These are phyloP conservation scores for Aphaenogaster rudis DNA, from an alignment of 1,140 invertebrate species.

Conservation along the genomic window DNA sequence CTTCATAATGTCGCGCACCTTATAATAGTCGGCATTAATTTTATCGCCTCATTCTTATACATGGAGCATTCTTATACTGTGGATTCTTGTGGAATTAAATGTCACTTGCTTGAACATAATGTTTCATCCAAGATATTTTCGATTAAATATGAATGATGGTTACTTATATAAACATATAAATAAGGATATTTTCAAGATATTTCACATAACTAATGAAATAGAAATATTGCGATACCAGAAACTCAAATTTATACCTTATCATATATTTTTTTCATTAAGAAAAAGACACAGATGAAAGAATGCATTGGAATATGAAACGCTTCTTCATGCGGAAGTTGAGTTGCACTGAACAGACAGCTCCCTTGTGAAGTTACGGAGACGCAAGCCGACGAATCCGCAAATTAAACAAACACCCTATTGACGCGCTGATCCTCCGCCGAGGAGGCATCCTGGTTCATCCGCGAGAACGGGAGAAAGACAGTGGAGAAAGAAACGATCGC, in stretches of 20 bases:
- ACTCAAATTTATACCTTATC: background rate
- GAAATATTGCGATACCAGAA: background rate
- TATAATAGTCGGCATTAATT: conserved; percentile 56
- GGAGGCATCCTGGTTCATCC: conserved; percentile 55
- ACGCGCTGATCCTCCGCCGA: conserved; percentile 81
- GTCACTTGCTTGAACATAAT: conserved; percentile 2
- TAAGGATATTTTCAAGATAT: background rate
- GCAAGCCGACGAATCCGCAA: conserved; percentile 77
- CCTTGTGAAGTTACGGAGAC: conserved; percentile 21
- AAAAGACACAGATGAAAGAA: background rate
- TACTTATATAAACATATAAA: background rate
- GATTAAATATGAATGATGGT: background rate
- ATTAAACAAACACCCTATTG: conserved; percentile 85
- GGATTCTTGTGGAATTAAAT: conserved; percentile 27
- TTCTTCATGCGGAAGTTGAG: conserved; percentile 46
- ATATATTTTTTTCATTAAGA: background rate
- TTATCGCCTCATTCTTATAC: conserved; percentile 52
- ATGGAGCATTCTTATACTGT: background rate
- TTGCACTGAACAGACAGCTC: conserved; percentile 37
- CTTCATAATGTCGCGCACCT: conserved; percentile 40
- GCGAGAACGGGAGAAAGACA: conserved; percentile 65
- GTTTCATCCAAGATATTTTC: background rate
- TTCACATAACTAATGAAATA: background rate
- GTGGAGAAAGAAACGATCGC: conserved; percentile 66
- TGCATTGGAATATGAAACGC: background rate